Evolutionary conservation across 2,113 vertebrate genomes (phyloP), one percentile per base, ranked within the genome.

Genomic region (Cochlearius cochlearius): DNA sequence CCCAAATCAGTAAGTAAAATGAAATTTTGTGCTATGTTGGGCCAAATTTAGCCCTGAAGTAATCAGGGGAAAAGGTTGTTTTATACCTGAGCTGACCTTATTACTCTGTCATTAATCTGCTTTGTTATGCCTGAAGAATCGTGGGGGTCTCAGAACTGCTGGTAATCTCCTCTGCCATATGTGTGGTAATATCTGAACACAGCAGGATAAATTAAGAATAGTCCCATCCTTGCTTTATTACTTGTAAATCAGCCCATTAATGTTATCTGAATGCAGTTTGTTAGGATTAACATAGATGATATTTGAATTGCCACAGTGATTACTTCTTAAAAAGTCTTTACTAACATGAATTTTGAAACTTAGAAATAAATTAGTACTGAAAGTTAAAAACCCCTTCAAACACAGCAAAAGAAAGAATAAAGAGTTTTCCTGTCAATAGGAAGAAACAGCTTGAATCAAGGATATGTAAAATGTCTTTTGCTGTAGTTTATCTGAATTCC

Each of bases 181-280:
- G 88, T 86, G 60, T 43, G 55, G 49, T 91, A 89, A 94, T 94
- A 93, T 85, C 49, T 91, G 71, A 86, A 78, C 75, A 21, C 89
- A 88, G 82, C 43, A 1, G 77, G 88, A 91, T 86, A 81, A 63
- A 49, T 74, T 81, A 81, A 82, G 52, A n/a, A n/a, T 73, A 83
- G 60, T 77, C 39, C 72, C 49, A 86, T 79, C 71, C 45, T 92
- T 86, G 56, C 62, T 95, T 91, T 94, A 72, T 95, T 96, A 83
- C 90, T 97, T 95, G 94, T 96, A 97, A 96, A 93, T 96, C 58
- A 95, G 71, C 22, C 69, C 52, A 81, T 93, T 96, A 92, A 90
- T 82, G 43, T 96, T 94, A 94, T 94, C 83, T 92, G 79, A 94
- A 67, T 85, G 79, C 45, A 73, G 52, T 86, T 93, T 92, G n/a